phyloP scores from a whole-genome alignment of 2,113 vertebrate species.

The Castor canadensis region DNA sequence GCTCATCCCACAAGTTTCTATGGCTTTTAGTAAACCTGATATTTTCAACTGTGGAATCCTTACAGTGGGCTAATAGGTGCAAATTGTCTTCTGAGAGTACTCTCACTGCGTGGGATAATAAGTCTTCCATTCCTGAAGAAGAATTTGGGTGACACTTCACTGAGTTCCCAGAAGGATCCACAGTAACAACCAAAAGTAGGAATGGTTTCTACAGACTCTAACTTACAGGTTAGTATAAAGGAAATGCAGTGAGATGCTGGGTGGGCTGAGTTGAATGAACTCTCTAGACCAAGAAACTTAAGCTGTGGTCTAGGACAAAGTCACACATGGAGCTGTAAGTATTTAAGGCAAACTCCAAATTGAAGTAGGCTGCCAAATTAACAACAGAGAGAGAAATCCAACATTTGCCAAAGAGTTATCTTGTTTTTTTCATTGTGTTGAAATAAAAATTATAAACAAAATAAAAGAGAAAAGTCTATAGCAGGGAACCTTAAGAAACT shows the following conservation, averaged over 20 bases:
- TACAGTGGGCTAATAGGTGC: neutral
- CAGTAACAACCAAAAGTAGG: accelerated
- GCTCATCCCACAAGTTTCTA: neutral
- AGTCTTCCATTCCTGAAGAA: neutral
- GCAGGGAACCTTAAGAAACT: neutral
- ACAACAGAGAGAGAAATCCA: neutral
- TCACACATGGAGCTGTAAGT: accelerated
- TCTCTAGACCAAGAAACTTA: neutral
- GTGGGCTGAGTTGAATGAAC: accelerated
- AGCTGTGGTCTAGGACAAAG: neutral
- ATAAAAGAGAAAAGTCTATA: neutral
- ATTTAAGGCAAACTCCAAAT: neutral
- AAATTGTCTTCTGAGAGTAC: neutral
- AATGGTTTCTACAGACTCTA: neutral
- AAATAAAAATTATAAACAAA: neutral
- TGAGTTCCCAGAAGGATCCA: neutral
- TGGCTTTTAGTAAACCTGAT: neutral
- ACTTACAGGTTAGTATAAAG: neutral
- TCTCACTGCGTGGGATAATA: neutral
- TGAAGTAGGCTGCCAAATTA: neutral
- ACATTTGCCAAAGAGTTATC: neutral
- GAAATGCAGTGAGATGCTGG: accelerated
- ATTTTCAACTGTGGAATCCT: neutral
- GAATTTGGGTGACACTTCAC: neutral
- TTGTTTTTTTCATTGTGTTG: neutral